Conservation (phyloP, 2,888 invertebrate genomes). For the Drosophila affinis region DNA sequence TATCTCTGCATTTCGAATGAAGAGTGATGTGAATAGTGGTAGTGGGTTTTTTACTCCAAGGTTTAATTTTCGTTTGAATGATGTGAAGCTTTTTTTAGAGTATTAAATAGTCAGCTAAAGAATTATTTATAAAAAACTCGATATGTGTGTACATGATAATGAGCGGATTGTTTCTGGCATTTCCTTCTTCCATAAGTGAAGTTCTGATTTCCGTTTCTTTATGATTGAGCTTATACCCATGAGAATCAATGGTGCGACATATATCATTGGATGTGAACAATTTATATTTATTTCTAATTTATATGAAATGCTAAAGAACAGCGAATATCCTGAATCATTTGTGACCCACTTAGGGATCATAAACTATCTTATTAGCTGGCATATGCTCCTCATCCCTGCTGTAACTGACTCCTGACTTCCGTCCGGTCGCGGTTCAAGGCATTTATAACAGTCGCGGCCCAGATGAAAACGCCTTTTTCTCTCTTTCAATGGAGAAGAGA, state of each 20-base stretch:
- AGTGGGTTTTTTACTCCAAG: no score
- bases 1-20: no score
- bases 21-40: neutral
- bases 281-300: neutral
- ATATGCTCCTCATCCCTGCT: constrained; percentile 17
- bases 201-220: constrained; percentile 36
- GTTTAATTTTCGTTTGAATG: no score
- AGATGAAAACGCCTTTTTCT: constrained; percentile 36
- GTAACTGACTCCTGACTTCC: constrained; percentile 27
- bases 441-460: constrained; percentile 38
- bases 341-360: constrained; percentile 69
- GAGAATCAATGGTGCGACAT: neutral
- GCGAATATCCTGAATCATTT: constrained; percentile 49
- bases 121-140: neutral
- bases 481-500: constrained; percentile 24
- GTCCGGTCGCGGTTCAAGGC: constrained; percentile 1
- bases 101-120: neutral
- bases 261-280: constrained; percentile 14
- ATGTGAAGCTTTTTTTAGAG: neutral
- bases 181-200: neutral
- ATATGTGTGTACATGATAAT: neutral
- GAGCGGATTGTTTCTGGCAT: neutral
- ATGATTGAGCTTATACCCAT: neutral
- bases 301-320: neutral
- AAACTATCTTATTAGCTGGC: constrained; percentile 63